These are phyloP conservation scores for Dryadula phaetusa DNA, from an alignment of 2,888 invertebrate genomes.

Conservation along the genomic window DNA sequence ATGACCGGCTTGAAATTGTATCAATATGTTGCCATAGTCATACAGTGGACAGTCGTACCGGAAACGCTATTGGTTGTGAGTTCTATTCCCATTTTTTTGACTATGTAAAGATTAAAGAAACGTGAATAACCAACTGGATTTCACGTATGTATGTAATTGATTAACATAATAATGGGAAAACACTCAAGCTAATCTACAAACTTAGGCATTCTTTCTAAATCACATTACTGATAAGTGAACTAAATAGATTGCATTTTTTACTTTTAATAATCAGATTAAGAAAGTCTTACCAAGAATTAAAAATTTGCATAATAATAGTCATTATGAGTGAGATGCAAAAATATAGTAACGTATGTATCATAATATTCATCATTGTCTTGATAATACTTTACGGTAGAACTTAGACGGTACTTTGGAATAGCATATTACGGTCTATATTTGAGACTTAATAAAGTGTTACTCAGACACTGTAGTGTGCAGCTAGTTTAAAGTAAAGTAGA, in stretches of 20 bases:
- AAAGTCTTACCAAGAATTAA: background rate
- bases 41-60: too few species aligned
- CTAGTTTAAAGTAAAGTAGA: background rate
- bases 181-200: too few species aligned
- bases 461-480: background rate
- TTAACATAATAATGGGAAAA: background rate
- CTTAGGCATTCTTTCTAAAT: too few species aligned
- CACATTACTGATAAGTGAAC: background rate
- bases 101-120: too few species aligned
- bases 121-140: too few species aligned
- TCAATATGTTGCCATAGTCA: too few species aligned
- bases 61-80: too few species aligned
- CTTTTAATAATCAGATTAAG: background rate
- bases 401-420: background rate
- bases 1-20: too few species aligned
- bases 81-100: too few species aligned
- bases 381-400: background rate
- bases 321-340: background rate
- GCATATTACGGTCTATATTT: too few species aligned
- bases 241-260: background rate
- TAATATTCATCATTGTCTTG: background rate
- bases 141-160: background rate
- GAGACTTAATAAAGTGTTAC: too few species aligned
- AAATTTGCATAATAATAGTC: background rate
- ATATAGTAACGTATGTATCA: background rate